phyloP scores from a whole-genome alignment of 1,140 invertebrate species.

The Mesaphorura yosii region DNA sequence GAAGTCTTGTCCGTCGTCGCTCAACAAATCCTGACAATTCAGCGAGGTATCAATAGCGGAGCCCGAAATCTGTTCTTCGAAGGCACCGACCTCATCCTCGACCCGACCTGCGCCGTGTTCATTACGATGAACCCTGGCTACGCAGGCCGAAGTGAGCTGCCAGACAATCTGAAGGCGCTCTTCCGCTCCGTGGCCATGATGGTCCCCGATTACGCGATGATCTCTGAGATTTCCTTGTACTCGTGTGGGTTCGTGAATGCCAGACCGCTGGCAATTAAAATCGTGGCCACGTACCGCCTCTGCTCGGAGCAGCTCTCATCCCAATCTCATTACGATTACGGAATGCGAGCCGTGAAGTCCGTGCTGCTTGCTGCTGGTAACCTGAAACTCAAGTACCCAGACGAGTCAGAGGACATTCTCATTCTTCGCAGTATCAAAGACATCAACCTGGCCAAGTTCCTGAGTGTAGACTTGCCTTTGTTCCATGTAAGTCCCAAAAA shows the following conservation, averaged over 20 bases:
- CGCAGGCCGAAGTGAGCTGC: constrained; percentile 75
- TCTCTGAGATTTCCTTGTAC: constrained; percentile 86
- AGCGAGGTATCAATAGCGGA: constrained; percentile 64
- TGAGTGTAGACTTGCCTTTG: constrained; percentile 71
- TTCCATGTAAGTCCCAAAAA: constrained; percentile 52
- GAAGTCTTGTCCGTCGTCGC: constrained; percentile 82
- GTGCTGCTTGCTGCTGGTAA: constrained; percentile 80
- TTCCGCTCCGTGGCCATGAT: constrained; percentile 96
- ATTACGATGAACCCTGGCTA: constrained; percentile 93
- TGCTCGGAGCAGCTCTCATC: constrained; percentile 91
- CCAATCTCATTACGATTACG: constrained; percentile 93
- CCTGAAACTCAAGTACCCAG: constrained; percentile 76
- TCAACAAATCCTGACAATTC: constrained; percentile 67
- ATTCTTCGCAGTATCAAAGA: constrained; percentile 81
- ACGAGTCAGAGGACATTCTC: constrained; percentile 67
- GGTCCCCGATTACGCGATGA: constrained; percentile 90
- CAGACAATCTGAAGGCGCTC: constrained; percentile 86
- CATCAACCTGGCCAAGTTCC: constrained; percentile 86
- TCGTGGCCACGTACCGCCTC: constrained; percentile 81
- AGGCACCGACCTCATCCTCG: constrained; percentile 70
- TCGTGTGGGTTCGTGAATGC: constrained; percentile 87
- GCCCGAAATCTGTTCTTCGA: constrained; percentile 68
- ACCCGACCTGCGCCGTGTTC: constrained; percentile 86
- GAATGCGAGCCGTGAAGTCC: constrained; percentile 77
- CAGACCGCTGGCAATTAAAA: constrained; percentile 79